A percentile compares a stretch with the other conserved stretches of the same genome.
Evolutionary conservation across 2,888 invertebrate species (phyloP).

Genomic region (Mythimna vitellina): DNA sequence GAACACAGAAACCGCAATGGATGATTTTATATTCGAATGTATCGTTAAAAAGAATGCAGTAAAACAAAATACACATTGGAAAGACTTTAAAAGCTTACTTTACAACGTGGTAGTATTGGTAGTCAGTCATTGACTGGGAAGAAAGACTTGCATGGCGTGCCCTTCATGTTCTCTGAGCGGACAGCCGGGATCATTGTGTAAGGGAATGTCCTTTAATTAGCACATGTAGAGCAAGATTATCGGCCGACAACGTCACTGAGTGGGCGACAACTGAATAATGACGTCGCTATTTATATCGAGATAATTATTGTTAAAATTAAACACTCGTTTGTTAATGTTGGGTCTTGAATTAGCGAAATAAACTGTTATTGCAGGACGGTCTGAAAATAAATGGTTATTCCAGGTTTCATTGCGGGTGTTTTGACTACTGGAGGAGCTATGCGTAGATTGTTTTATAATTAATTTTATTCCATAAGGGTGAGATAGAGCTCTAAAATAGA

Average conservation of each 20-base stretch:
- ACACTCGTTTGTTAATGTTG: slow-evolving; percentile 51
- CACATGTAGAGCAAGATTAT: slow-evolving; percentile 87
- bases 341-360: slow-evolving; percentile 25
- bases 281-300: slow-evolving; percentile 72
- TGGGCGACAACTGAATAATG: slow-evolving; percentile 86
- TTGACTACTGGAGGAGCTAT: background rate
- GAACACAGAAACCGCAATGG: slow-evolving; percentile 65
- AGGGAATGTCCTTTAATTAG: slow-evolving; percentile 86
- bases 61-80: slow-evolving; percentile 83
- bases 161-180: slow-evolving; percentile 75
- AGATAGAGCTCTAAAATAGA: background rate
- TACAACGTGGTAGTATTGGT: slow-evolving; percentile 80
- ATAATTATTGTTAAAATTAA: slow-evolving; percentile 71
- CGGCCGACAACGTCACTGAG: slow-evolving; percentile 79
- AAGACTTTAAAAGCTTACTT: slow-evolving; percentile 80
- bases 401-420: slow-evolving; percentile 15
- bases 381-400: slow-evolving; percentile 24
- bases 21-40: slow-evolving; percentile 27
- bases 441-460: background rate
- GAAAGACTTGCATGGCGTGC: slow-evolving; percentile 79
- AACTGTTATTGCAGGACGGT: slow-evolving; percentile 28
- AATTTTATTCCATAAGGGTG: background rate
- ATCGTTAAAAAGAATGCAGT: slow-evolving; percentile 66
- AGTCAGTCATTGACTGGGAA: slow-evolving; percentile 84
- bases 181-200: slow-evolving; percentile 88